Conservation (phyloP, 2,113 vertebrate genomes). For the Geococcyx californianus region DNA sequence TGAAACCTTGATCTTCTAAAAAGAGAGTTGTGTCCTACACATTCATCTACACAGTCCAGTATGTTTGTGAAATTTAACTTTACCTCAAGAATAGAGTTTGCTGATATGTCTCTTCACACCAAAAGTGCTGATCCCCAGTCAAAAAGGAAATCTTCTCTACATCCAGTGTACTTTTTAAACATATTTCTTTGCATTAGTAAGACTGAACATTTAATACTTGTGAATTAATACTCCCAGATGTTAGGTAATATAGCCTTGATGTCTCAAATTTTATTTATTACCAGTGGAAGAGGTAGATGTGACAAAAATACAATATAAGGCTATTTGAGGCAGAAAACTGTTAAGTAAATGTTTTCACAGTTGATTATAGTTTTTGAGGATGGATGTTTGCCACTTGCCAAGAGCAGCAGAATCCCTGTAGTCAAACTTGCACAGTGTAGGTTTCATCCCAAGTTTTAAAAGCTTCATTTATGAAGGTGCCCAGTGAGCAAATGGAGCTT, state of each 20-base stretch:
- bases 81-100: not conserved
- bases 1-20: not conserved
- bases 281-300: not conserved
- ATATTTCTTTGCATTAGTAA: not conserved
- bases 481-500: not conserved
- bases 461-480: not conserved
- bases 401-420: not conserved
- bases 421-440: not conserved
- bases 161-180: not conserved
- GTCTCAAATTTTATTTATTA: not conserved
- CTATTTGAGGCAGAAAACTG: not conserved
- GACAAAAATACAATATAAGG: not conserved
- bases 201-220: not conserved
- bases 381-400: not conserved
- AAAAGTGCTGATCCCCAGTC: not conserved
- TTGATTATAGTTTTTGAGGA: not conserved
- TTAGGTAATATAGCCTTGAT: not conserved
- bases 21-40: not conserved
- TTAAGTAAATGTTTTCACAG: slow-evolving; percentile 16
- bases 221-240: not conserved
- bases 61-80: not conserved
- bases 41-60: not conserved
- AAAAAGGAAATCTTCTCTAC: not conserved
- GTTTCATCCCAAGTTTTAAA: not conserved
- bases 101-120: not conserved